Percentiles rank a stretch among this genome's conserved stretches.
These are phyloP conservation scores for Eupeodes corollae DNA, from an alignment of 1,140 invertebrate genomes.

Conservation along the genomic window DNA sequence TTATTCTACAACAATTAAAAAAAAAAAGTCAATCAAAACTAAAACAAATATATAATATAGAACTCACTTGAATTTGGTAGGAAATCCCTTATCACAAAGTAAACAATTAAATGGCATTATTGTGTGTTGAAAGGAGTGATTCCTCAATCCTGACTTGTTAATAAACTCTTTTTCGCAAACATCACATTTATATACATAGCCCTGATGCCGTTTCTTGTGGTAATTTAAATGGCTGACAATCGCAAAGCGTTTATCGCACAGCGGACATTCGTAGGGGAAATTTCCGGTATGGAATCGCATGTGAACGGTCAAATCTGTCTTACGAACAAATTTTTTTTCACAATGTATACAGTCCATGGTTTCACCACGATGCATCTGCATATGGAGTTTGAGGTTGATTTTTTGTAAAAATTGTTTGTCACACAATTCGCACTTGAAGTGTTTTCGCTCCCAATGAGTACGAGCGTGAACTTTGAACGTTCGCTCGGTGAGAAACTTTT, in stretches of 20 bases:
- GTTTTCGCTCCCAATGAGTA: neutral
- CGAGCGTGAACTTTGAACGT: conserved; percentile 1
- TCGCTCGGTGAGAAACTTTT: neutral
- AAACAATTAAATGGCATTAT: conserved; percentile 3
- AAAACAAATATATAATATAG: too few relatives aligned
- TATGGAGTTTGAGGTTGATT: conserved; percentile 1
- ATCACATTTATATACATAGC: conserved; percentile 1
- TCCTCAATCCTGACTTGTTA: conserved; percentile 1
- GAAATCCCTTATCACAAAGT: conserved; percentile 5
- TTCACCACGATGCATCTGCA: conserved; percentile 4
- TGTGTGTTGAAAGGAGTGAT: conserved; percentile 4
- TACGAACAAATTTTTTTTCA: conserved; percentile 4
- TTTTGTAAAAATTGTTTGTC: conserved; percentile 3
- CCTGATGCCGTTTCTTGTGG: conserved; percentile 3
- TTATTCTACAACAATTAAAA: too few relatives aligned
- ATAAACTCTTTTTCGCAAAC: conserved; percentile 4
- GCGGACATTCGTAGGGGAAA: conserved; percentile 3
- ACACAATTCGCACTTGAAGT: conserved; percentile 2
- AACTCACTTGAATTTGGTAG: neutral
- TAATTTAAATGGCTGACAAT: conserved; percentile 4
- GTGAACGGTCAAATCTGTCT: conserved; percentile 4
- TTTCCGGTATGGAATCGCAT: conserved; percentile 7
- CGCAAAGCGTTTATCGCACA: conserved; percentile 1
- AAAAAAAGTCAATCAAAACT: too few relatives aligned
- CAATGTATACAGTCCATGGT: conserved; percentile 4